phyloP scores from a whole-genome alignment of 2,888 invertebrate genomes.

The Oxystoma pomonae region DNA sequence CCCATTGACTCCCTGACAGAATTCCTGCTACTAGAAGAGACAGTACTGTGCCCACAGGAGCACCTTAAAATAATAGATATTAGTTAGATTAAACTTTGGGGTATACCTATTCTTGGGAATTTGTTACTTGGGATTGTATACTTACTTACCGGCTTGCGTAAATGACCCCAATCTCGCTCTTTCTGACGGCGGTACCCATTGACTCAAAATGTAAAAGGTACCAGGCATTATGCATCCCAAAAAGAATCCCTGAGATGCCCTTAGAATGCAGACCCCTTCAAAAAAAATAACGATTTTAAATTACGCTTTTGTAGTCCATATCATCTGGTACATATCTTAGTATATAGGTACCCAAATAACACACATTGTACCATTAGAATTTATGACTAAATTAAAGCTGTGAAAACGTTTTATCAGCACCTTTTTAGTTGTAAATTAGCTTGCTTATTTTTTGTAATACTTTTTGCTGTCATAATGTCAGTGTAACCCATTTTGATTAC shows the following conservation, averaged over 20 bases:
- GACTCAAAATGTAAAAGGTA: constrained; percentile 67
- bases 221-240: constrained; percentile 72
- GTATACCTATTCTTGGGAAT: neutral
- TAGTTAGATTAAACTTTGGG: neutral
- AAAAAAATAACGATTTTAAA: too few relatives aligned
- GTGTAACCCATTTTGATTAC: too few relatives aligned
- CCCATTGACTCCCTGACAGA: constrained; percentile 62
- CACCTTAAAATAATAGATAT: constrained; percentile 50
- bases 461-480: too few relatives aligned
- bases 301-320: too few relatives aligned
- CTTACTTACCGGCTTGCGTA: constrained; percentile 53
- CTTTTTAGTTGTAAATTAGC: too few relatives aligned
- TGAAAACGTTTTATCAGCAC: too few relatives aligned
- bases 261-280: constrained; percentile 58
- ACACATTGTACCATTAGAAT: too few relatives aligned
- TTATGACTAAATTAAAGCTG: too few relatives aligned
- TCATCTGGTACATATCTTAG: too few relatives aligned
- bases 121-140: neutral
- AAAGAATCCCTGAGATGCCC: constrained; percentile 70
- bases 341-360: too few relatives aligned
- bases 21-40: constrained; percentile 69
- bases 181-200: constrained; percentile 70
- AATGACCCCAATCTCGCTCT: constrained; percentile 65
- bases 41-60: constrained; percentile 73
- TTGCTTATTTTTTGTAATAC: too few relatives aligned